Evolutionary conservation across 1,140 invertebrate genomes (phyloP), one percentile per base, ranked within the genome.

Genomic region (Heliconius melpomene): DNA sequence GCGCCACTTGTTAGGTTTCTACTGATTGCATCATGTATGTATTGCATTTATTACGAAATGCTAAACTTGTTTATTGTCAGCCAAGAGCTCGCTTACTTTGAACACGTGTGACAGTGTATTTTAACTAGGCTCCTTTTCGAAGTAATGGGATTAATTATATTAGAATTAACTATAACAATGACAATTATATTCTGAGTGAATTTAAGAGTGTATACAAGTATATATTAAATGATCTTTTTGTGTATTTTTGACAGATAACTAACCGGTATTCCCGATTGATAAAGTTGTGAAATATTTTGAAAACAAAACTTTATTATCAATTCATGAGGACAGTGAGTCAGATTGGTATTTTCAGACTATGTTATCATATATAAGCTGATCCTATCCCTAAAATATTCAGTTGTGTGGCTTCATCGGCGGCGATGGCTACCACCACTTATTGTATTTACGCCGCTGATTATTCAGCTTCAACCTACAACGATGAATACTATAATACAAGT

Each of bases 361-460:
- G n/a, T 57, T 26, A 26, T 26, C 60, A 66, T 66, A 26, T 66
- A 29, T 26, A 16, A 66, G 26, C 7, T 1, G 60, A 13, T 26
- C 26, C 8, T 16, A 32, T 32, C 29, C 29, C 29, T 32, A 32
- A 66, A 13, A 13, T 26, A 66, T 29, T 66, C 60, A 66, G 60
- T 66, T 26, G 23, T 66, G 23, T 26, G 29, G 9, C 9, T 26
- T 2, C 60, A 26, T 66, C 23, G 23, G 26, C 11, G 60, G 60
- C 60, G 60, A 66, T 66, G 60, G 60, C 26, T 16, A 26, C 60
- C 11, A 66, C 60, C 11, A 66, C 26, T 72, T 75, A 82, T 29
- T 85, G 52, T 11, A 82, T 85, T 79, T 85, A 85, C 79, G 84
- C 85, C 18, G 80, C 78, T 77, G 85, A 86, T 70, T 83, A 79